Base-by-base conservation (phyloP, 1,140 invertebrate species). In the Melipona quadrifasciata region DNA sequence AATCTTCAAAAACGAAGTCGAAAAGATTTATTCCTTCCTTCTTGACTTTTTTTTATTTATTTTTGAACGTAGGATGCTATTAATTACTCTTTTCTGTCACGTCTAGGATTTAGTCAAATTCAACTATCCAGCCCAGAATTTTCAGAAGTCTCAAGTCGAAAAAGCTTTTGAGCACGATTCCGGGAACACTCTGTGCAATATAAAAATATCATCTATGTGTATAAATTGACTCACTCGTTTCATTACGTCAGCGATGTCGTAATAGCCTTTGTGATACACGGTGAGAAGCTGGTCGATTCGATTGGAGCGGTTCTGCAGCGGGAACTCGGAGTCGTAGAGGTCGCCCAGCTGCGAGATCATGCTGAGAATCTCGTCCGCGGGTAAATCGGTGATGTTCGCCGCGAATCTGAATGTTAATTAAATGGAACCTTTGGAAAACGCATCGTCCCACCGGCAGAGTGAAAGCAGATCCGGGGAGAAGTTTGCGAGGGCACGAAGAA, bases 201-300 rank as follows among this genome's bases (percentile, higher is more conserved):
- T 39, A 24, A n/a, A 10, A 6, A 51, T 51, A n/a, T 71, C 8
- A 3, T 14, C 8, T 51, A 17, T 31, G 31, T 31, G 8, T 14
- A 5, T 8, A 3, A 51, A 21, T 72, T 11, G 14, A n/a, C 83
- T 79, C 31, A 81, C 83, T 1, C 65, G 78, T 83, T 87, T 87
- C 88, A 92, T 87, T 76, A 86, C 19, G 19, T 84, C 21, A 6
- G 77, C 84, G 34, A 91, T n/a, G n/a, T 85, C 70, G 31, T 90
- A 90, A 16, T 53, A 12, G 0, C 39, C 85, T 0, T 75, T 16
- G 39, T 82, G 85, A 75, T 67, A 91, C 16, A 64, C n/a, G 2
- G 6, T 19, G 16, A 91, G 73, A 68, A 91, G 70, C 16, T 76
- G 11, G 64, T 91, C 77, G 47, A 90, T 51, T 80, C 72, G 16